Base-by-base conservation (phyloP, 2,113 vertebrate species). In the Lepus europaeus region DNA sequence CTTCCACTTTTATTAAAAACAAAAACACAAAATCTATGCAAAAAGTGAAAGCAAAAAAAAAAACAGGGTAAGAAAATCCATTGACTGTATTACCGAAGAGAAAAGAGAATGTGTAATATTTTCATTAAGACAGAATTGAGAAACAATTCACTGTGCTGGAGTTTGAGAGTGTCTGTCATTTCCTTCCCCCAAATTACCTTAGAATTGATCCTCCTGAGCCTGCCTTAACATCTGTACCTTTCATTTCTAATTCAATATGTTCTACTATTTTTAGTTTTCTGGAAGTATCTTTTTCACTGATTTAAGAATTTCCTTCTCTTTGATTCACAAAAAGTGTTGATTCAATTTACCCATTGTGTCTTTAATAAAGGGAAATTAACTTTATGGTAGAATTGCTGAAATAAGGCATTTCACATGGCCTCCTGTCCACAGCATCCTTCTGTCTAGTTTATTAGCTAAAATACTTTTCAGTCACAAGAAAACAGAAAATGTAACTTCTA, bases 1-100 rank as follows among this genome's bases (percentile, higher is more conserved):
- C 97, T 97, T 98, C 95, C 83, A 96, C 96, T 98, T 98, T 97
- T 98, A 98, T 97, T 98, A 95, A 97, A 98, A 97, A 97, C 93
- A 97, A 98, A 98, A 97, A 92, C 92, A 97, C 96, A 79, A 93
- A 96, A 96, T 97, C 80, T 94, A 98, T 97, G 96, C 97, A 97
- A 96, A 98, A 96, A 84, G 39, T 89, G 96, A 96, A 97, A 96
- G 0, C 0, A 29, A 11, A 94, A 11, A 94, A 93, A 87, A 95
- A 95, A 73, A 89, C 36, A 81, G 16, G 36, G 31, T 27, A 78
- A 83, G 95, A 94, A 95, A 91, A 91, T 90, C 86, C 80, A 14
- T 69, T 51, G 92, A 73, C 77, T 86, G 56, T 78, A 27, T 25
- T 88, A 82, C 88, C 66, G 93, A 89, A 80, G 63, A 68, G 49